phyloP scores from a whole-genome alignment of 2,888 invertebrate genomes.

The Nematopogon swammerdamellus region DNA sequence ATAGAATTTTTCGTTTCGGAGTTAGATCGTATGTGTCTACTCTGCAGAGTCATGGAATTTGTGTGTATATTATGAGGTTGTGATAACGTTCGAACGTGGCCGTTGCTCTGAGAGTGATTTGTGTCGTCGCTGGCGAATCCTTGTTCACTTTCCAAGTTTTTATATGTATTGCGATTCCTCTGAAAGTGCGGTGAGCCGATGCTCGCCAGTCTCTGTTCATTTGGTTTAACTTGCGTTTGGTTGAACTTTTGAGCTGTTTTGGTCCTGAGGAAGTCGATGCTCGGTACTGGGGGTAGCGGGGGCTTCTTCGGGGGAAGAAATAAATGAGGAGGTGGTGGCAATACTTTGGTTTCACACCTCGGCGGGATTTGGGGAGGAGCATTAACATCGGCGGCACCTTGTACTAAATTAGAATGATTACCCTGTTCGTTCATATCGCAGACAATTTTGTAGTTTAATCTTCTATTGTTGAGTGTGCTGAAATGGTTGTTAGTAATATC shows the following conservation, averaged over 20 bases:
- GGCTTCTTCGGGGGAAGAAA: constrained; percentile 68
- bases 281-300: constrained; percentile 67
- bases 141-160: constrained; percentile 54
- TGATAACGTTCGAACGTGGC: constrained; percentile 15
- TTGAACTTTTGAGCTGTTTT: constrained; percentile 42
- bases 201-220: constrained; percentile 54
- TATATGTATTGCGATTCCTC: constrained; percentile 54
- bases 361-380: constrained; percentile 56
- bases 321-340: constrained; percentile 50
- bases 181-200: constrained; percentile 64
- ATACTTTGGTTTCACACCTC: constrained; percentile 31
- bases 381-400: constrained; percentile 15
- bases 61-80: constrained; percentile 16
- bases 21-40: constrained; percentile 40
- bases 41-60: constrained; percentile 42
- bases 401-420: constrained; percentile 13
- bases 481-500: constrained; percentile 44
- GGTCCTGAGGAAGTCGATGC: constrained; percentile 57
- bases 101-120: constrained; percentile 13
- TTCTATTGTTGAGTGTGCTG: constrained; percentile 42
- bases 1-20: constrained; percentile 49
- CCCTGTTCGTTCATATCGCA: constrained; percentile 42
- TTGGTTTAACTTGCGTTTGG: constrained; percentile 38
- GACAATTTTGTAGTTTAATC: constrained; percentile 41
- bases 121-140: constrained; percentile 34